A percentile compares a stretch with the other conserved stretches of the same genome.
Evolutionary conservation across 1,140 invertebrate genomes (phyloP).

Genomic region (Aphelinus atriplicis): DNA sequence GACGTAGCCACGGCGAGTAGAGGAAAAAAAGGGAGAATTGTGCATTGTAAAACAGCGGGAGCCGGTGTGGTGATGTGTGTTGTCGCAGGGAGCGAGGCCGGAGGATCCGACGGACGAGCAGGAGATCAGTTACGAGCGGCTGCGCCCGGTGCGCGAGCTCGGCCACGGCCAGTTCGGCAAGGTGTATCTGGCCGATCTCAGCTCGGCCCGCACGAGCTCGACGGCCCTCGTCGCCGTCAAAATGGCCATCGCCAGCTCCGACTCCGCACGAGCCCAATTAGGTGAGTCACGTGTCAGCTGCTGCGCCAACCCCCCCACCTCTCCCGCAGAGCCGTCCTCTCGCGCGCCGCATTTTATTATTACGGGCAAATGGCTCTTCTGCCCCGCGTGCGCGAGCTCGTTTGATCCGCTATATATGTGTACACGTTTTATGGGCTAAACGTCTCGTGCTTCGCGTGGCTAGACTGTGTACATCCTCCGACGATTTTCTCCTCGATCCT

Average conservation of each 20-base stretch:
- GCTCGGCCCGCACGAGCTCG: constrained; percentile 40
- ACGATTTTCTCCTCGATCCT: too few species aligned
- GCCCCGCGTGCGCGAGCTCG: not conserved
- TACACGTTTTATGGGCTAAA: too few species aligned
- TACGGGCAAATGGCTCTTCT: too few species aligned
- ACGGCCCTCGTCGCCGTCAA: constrained; percentile 76
- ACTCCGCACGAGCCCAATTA: constrained; percentile 25
- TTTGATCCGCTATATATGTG: not conserved
- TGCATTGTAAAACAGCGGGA: too few species aligned
- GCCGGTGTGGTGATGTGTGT: not conserved
- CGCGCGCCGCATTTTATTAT: too few species aligned
- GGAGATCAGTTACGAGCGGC: constrained; percentile 67
- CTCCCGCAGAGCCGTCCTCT: not conserved
- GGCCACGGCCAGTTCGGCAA: constrained; percentile 81
- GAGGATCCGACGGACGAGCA: constrained; percentile 61
- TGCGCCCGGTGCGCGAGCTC: constrained; percentile 70
- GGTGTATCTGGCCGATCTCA: constrained; percentile 72
- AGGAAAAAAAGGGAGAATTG: too few species aligned
- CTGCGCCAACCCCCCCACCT: not conserved
- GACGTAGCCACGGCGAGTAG: too few species aligned
- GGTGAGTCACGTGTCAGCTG: not conserved
- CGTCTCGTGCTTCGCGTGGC: too few species aligned
- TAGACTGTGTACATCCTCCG: too few species aligned
- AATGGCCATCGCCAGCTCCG: constrained; percentile 65
- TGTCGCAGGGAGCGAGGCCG: constrained; percentile 48